Percentiles rank a stretch among this genome's conserved stretches.
Conservation (phyloP, 2,888 invertebrate species). For the Agonopterix arenella region DNA sequence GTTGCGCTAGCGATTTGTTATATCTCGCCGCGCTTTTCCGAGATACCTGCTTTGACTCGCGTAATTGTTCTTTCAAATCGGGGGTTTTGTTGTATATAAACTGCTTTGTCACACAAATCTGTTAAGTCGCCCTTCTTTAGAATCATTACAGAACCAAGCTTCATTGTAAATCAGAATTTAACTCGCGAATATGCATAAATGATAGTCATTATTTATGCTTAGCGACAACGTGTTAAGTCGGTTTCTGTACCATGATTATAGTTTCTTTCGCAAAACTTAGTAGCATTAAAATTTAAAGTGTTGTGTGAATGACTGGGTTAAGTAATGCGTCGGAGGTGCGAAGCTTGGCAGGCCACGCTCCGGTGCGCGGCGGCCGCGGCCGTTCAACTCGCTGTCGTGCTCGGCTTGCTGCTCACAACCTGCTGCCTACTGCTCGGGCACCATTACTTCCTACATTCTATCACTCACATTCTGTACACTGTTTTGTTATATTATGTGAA, state of each 20-base stretch:
- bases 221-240: not conserved
- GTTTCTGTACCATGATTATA: not conserved
- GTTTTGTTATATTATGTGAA: too few species aligned
- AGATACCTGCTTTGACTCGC: slow-evolving; percentile 69
- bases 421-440: slow-evolving; percentile 29
- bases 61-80: slow-evolving; percentile 73
- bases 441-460: slow-evolving; percentile 56
- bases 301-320: slow-evolving; percentile 20
- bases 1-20: slow-evolving; percentile 71
- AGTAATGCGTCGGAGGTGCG: slow-evolving; percentile 33
- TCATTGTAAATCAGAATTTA: slow-evolving; percentile 55
- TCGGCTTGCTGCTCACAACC: slow-evolving; percentile 40
- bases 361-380: slow-evolving; percentile 42
- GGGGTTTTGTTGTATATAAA: slow-evolving; percentile 67
- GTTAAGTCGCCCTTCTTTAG: slow-evolving; percentile 49
- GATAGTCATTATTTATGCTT: slow-evolving; percentile 10
- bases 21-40: slow-evolving; percentile 65
- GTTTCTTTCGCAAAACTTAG: not conserved
- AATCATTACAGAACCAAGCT: slow-evolving; percentile 33
- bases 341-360: slow-evolving; percentile 56
- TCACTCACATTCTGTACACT: not conserved
- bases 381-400: slow-evolving; percentile 61
- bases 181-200: slow-evolving; percentile 16
- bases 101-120: slow-evolving; percentile 73
- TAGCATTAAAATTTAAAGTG: slow-evolving; percentile 1